phyloP scores from a whole-genome alignment of 2,113 vertebrate genomes.

The Hippoglossus stenolepis region DNA sequence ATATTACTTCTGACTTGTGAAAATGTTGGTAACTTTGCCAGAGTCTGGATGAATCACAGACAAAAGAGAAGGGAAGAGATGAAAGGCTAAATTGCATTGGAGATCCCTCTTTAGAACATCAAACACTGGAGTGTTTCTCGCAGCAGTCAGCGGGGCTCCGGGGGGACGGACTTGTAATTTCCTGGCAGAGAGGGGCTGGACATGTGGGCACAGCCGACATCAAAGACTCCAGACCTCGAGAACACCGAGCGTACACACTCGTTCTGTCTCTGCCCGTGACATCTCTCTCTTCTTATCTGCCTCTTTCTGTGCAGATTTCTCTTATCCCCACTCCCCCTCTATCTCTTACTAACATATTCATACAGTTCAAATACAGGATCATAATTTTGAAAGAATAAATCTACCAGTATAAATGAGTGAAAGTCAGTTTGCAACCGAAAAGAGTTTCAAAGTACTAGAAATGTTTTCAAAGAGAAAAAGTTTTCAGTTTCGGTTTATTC shows the following conservation, averaged over 20 bases:
- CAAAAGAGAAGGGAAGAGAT: conserved; percentile 77
- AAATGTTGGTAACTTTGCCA: conserved; percentile 67
- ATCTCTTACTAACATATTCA: not conserved
- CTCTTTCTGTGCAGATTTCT: conserved; percentile 18
- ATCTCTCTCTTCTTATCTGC: conserved; percentile 47
- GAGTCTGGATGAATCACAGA: conserved; percentile 77
- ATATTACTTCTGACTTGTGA: conserved; percentile 69
- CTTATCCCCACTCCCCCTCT: not conserved
- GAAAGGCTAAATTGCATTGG: conserved; percentile 82
- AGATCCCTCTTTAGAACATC: conserved; percentile 83
- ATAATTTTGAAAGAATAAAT: not conserved
- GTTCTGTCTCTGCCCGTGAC: conserved; percentile 61
- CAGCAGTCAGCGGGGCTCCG: conserved; percentile 79
- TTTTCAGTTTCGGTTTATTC: conserved; percentile 32
- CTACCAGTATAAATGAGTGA: not conserved
- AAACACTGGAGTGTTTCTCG: conserved; percentile 76
- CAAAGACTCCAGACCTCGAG: conserved; percentile 72
- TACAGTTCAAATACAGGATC: conserved; percentile 18
- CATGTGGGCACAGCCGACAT: conserved; percentile 82
- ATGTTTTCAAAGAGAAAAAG: not conserved
- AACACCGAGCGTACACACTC: conserved; percentile 59
- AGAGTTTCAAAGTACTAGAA: not conserved
- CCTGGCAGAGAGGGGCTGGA: conserved; percentile 82
- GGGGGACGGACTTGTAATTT: conserved; percentile 80
- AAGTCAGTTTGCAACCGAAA: not conserved